Evolutionary conservation across 2,797 vertebrate species (phyloP), one percentile per base, ranked within the genome.

Genomic region (Paramormyrops hopkinsi): DNA sequence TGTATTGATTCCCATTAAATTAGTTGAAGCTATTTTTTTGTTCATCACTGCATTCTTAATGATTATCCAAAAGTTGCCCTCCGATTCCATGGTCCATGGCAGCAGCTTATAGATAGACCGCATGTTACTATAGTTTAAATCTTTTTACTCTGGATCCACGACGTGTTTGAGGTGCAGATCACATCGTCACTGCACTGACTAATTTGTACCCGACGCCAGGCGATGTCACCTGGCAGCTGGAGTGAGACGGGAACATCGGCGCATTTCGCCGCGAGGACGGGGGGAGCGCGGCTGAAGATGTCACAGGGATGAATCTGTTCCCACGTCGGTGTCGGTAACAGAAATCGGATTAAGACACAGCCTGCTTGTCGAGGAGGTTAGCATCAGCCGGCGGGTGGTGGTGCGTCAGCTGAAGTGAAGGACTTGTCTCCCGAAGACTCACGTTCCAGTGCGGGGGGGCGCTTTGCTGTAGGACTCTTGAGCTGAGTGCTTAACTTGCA

Each of bases 181-280:
- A 92, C 89, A 89, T 90, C 89, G 59, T 73, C 29, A 53, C 79
- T 29, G 93, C 93, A 93, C 94, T 94, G 95, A 94, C 93, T 96
- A 95, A 96, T 96, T 95, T 95, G 94, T 94, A 94, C 93, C 94
- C 92, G 91, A 87, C 89, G 93, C 88, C 94, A 92, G 93, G 94
- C 94, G 93, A 95, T 93, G 93, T 93, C 94, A 88, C 44, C 65
- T 88, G 87, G 29, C 73, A 87, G 90, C 73, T 88, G 85, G 90
- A 89, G 44, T 46, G 51, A 50, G 46, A 65, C 29, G 29, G 84
- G 65, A 44, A 79, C 65, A 79, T 79, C 29, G 12, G 29, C 65
- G 29, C 65, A 22, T 4, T 46, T 37, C 22, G 37, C 37, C 2
- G 83, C 48, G 3, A 59, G 50, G 6, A 59, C 19, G 14, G 17